These are phyloP conservation scores for Asarcornis scutulata DNA, from an alignment of 2,113 vertebrate genomes.

Conservation along the genomic window DNA sequence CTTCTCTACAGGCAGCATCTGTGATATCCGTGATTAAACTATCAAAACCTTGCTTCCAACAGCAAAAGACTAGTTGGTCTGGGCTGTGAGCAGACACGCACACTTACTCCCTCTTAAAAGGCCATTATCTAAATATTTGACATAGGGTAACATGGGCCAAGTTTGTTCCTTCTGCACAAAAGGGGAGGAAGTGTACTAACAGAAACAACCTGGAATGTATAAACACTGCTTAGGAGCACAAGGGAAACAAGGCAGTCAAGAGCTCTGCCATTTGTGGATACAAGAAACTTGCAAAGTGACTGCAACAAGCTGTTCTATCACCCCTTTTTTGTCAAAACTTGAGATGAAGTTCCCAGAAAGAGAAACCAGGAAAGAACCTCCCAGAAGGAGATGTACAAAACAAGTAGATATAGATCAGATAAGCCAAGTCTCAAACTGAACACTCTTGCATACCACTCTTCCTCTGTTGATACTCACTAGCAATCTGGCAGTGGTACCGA, in stretches of 20 bases:
- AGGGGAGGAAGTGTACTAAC: not conserved
- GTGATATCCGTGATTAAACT: not conserved
- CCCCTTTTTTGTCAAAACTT: not conserved
- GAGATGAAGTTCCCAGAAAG: not conserved
- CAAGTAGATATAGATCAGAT: not conserved
- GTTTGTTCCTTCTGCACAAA: not conserved
- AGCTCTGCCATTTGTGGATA: not conserved
- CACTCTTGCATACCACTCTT: not conserved
- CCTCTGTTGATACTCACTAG: slow-evolving; percentile 69
- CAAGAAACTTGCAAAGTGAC: not conserved
- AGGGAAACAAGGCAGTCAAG: not conserved
- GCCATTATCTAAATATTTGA: not conserved
- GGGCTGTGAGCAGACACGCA: not conserved
- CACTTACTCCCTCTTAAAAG: not conserved
- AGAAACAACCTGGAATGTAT: not conserved
- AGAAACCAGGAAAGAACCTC: not conserved
- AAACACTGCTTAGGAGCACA: not conserved
- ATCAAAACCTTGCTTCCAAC: not conserved
- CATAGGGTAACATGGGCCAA: not conserved
- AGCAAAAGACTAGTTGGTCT: not conserved
- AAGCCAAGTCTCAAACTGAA: not conserved
- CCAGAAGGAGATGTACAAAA: not conserved
- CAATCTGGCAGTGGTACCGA: slow-evolving; percentile 82
- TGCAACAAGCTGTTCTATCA: not conserved
- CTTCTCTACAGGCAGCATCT: not conserved